A percentile compares a stretch with the other conserved stretches of the same genome.
phyloP scores from a whole-genome alignment of 2,888 invertebrate species.

The Lepidochrysops patricia region DNA sequence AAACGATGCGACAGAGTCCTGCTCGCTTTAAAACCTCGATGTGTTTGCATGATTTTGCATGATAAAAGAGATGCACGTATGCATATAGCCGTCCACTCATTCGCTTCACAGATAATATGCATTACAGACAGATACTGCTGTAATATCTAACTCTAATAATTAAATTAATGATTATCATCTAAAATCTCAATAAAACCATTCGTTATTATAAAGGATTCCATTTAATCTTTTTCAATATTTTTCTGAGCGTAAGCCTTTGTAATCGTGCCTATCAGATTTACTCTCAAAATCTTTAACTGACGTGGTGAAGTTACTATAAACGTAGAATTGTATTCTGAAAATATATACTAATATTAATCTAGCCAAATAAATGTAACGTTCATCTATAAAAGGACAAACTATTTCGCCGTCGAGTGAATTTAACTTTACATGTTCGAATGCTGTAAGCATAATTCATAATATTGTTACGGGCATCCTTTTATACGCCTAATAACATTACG shows the following conservation, averaged over 20 bases:
- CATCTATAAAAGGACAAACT: background rate
- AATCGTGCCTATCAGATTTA: background rate
- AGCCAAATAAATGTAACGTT: background rate
- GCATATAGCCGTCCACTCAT: background rate
- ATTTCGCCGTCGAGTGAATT: background rate
- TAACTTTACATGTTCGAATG: background rate
- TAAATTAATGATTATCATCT: background rate
- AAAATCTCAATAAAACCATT: background rate
- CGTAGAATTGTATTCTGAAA: too few relatives aligned
- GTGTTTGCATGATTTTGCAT: background rate
- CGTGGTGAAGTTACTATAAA: too few relatives aligned
- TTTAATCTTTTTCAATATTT: background rate
- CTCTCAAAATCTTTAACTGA: background rate
- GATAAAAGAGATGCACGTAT: background rate
- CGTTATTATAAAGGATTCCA: background rate
- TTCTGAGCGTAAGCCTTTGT: background rate
- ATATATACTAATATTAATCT: too few relatives aligned
- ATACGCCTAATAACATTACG: conserved; percentile 6
- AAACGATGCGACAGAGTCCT: background rate
- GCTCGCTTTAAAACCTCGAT: background rate
- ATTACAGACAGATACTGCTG: background rate
- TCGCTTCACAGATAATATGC: background rate
- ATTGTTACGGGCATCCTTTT: conserved; percentile 8
- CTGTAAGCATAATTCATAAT: background rate
- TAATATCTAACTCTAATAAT: background rate